Conservation (phyloP, 2,888 invertebrate species). For the Unio pictorum region DNA sequence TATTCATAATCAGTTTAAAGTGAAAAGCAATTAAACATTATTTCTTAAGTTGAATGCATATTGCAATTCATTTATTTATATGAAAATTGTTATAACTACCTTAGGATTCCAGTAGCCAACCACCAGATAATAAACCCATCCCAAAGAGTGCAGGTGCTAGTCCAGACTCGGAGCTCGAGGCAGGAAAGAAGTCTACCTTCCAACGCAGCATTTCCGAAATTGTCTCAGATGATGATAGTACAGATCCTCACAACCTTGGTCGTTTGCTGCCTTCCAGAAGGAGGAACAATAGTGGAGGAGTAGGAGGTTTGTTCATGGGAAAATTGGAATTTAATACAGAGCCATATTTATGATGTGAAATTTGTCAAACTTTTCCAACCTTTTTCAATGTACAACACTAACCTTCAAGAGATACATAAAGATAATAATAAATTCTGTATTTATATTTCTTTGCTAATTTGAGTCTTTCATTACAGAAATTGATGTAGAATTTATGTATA, state of each 20-base stretch:
- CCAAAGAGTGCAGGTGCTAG: constrained; percentile 65
- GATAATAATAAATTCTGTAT: too few relatives aligned
- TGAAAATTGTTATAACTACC: too few relatives aligned
- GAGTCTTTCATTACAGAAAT: too few relatives aligned
- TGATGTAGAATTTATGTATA: too few relatives aligned
- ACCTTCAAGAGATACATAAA: too few relatives aligned
- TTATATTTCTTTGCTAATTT: too few relatives aligned
- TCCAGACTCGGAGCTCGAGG: constrained; percentile 61
- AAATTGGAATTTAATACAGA: not conserved
- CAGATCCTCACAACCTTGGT: constrained; percentile 49
- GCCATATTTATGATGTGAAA: not conserved
- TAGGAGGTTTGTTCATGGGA: constrained; percentile 66
- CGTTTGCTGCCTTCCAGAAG: constrained; percentile 36
- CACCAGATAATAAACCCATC: constrained; percentile 12
- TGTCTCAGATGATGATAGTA: constrained; percentile 56
- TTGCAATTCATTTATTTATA: too few relatives aligned
- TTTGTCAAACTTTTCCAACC: not conserved
- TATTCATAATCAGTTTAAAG: too few relatives aligned
- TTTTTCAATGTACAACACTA: too few relatives aligned
- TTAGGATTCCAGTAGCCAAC: too few relatives aligned
- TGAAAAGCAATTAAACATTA: too few relatives aligned
- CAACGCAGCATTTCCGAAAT: constrained; percentile 69
- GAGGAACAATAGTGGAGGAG: constrained; percentile 81
- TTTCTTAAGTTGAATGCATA: too few relatives aligned
- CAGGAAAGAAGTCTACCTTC: constrained; percentile 53